These are phyloP conservation scores for Aplocera efformata DNA, from an alignment of 2,888 invertebrate genomes.

Conservation along the genomic window DNA sequence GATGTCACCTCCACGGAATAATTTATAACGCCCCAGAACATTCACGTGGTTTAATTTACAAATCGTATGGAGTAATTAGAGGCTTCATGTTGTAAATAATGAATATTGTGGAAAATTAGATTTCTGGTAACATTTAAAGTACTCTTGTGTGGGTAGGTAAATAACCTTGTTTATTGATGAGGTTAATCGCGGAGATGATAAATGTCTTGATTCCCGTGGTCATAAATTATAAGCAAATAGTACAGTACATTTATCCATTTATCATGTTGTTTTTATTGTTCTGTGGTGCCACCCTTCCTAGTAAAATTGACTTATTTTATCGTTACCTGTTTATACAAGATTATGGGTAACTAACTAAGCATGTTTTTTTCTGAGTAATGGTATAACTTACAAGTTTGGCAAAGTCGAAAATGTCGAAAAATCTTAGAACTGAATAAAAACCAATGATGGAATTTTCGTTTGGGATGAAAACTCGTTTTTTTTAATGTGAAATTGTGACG, in stretches of 20 bases:
- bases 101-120: neutral
- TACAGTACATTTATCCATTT: constrained; percentile 5
- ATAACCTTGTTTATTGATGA: neutral
- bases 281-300: no score
- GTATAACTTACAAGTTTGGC: no score
- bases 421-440: no score
- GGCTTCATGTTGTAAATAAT: constrained; percentile 2
- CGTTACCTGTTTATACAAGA: no score
- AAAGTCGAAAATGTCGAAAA: no score
- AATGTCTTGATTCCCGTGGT: constrained; percentile 1
- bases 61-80: constrained; percentile 25
- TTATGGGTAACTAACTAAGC: no score
- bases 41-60: constrained; percentile 21
- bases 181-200: neutral
- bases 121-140: constrained; percentile 2
- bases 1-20: constrained; percentile 21
- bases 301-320: no score
- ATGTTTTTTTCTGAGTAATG: no score
- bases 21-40: constrained; percentile 22
- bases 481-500: no score
- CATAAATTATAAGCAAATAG: constrained; percentile 18
- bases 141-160: constrained; percentile 6
- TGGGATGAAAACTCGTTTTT: no score
- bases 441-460: no score
- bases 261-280: no score